Evolutionary conservation across 2,113 vertebrate species (phyloP), one percentile per base, ranked within the genome.

Genomic region (Psettodes erumei): DNA sequence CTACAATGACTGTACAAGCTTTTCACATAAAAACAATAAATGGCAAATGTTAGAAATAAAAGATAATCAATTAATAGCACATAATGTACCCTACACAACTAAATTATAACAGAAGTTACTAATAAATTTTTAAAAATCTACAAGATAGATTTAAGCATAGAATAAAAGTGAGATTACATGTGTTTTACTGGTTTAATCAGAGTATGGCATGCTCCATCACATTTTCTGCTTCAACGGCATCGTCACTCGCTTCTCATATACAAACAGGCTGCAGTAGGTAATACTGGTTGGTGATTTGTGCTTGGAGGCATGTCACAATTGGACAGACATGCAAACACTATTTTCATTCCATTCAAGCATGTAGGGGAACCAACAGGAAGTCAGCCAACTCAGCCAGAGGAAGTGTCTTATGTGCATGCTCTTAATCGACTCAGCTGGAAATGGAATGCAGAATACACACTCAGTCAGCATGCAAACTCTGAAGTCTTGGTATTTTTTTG

Each of bases 341-440:
- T 42, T 53, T 61, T 38, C 8, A 28, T 8, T 21, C 3, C 18
- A n/a, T 60, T 23, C 27, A 3, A 23, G 19, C 6, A 0, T 19
- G 10, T 9, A 64, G 27, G n/a, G 38, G 38, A 56, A 25, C 15
- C 43, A 30, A 32, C 12, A 62, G 45, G 56, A 71, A 60, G n/a
- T 38, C 33, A 23, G 35, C 18, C 27, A 43, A 23, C 4, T 4
- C 13, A 51, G 47, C 2, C 64, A 30, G 19, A 47, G 60, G 10
- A 13, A 63, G 27, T 32, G 1, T 32, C 16, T 12, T 8, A 62
- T 25, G 21, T 23, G 28, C 28, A 27, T 10, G 42, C 30, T 30
- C 27, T 12, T 12, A 32, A 28, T 62, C 11, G 6, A 19, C 27
- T 45, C 38, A 62, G 38, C 38, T 43, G 25, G 38, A 62, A 28